Evolutionary conservation across 2,797 vertebrate genomes (phyloP), one percentile per base, ranked within the genome.

Genomic region (Pseudochromis fuscus): DNA sequence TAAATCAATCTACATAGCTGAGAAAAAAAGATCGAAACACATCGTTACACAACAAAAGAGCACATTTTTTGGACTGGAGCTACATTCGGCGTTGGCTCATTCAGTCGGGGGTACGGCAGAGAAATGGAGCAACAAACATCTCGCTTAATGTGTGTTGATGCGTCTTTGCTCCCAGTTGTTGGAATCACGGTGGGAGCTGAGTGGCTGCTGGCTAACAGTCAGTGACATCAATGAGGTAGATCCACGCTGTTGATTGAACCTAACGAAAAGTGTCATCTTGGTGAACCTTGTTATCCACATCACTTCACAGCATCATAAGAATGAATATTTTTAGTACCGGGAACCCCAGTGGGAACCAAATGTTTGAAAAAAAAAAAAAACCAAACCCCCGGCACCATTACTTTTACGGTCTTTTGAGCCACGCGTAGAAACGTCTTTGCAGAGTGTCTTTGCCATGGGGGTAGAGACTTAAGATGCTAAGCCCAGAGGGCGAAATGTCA

Each of bases 111-210:
- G 44, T 68, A 64, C 64, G 68, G 27, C 28, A 15, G 50, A 70
- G 80, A 82, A 77, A 67, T 64, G 59, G 63, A 62, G 49, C 67
- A 44, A 51, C 69, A 72, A 83, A 72, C 77, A 57, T 64, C 75
- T 49, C 68, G 49, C 52, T 62, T 70, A 68, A 71, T 79, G 75
- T 61, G 65, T 76, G 71, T 27, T 74, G 75, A 84, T 70, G 82
- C 77, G 84, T 83, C 77, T 85, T 83, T 81, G 79, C 82, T 83
- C 62, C 30, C 57, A 67, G 68, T 55, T 37, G 65, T 60, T 67
- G 49, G 27, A 60, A 63, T 64, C 31, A 10, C 60, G 42, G 52
- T 64, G 61, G 60, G 24, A 61, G 28, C 51, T 37, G 42, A 77
- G 61, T 37, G 49, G 63, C 70, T 55, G 58, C 74, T 73, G 70